Base-by-base conservation (phyloP, 2,113 vertebrate species). In the Hypomesus transpacificus region DNA sequence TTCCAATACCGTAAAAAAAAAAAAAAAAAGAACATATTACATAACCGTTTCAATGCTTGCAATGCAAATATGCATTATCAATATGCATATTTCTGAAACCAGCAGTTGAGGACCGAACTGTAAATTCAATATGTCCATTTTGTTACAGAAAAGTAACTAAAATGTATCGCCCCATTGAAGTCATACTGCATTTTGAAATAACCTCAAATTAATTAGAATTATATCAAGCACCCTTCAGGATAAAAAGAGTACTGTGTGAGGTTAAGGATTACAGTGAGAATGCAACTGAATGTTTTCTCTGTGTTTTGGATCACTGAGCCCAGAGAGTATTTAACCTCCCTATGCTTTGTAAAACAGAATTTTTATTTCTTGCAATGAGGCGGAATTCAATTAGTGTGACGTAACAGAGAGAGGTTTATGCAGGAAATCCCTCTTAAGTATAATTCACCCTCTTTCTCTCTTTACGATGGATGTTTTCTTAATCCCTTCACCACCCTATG, bases 291-390 rank as follows among this genome's bases (percentile, higher is more conserved):
- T 91, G 89, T 92, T 91, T 92, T 90, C 87, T 90, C 85, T 84
- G 84, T 85, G 88, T 89, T 85, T 80, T 85, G 89, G 90, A 90
- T 91, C 91, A 91, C 82, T 85, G 87, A 91, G 84, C 89, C 87
- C 87, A 91, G 87, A 85, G 87, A 91, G 85, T 91, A 86, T 91
- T 88, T 90, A 91, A 91, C 87, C 91, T 90, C 87, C 87, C 75
- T 74, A 73, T 87, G 87, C 87, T 90, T 90, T 91, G 87, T 89
- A 90, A 88, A 90, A 89, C 87, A 86, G 83, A 91, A 92, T 90
- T 91, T 87, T 90, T 90, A 91, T 89, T 90, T 90, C 84, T 59
- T 80, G 81, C 87, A 76, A 78, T 78, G 80, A 71, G 80, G 82
- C 82, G 79, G 84, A 90, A 90, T 90, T 91, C 89, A 93, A 92